These are phyloP conservation scores for Pararge aegeria DNA, from an alignment of 1,140 invertebrate species.

Conservation along the genomic window DNA sequence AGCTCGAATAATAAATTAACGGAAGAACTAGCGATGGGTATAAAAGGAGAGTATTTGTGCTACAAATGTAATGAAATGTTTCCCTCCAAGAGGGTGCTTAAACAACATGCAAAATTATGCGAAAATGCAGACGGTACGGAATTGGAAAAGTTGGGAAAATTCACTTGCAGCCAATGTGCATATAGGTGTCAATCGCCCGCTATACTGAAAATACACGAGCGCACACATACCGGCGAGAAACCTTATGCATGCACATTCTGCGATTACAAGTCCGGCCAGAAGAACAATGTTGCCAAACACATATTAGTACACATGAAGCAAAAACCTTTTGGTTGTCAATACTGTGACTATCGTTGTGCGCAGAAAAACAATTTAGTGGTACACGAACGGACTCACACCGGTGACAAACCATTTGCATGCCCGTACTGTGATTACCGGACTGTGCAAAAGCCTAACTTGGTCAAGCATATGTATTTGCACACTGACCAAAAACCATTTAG, in stretches of 20 bases:
- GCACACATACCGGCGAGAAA: constrained; percentile 82
- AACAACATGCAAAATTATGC: constrained; percentile 61
- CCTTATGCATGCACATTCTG: constrained; percentile 85
- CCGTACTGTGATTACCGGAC: constrained; percentile 82
- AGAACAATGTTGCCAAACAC: constrained; percentile 88
- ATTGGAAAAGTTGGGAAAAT: constrained; percentile 62
- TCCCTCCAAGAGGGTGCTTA: constrained; percentile 59
- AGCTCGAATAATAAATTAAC: constrained; percentile 45
- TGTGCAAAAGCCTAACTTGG: constrained; percentile 80
- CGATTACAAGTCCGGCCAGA: constrained; percentile 87
- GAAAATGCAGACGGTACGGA: constrained; percentile 41
- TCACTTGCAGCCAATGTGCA: constrained; percentile 64
- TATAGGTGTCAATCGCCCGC: constrained; percentile 75
- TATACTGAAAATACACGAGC: constrained; percentile 86
- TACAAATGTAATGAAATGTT: constrained; percentile 64
- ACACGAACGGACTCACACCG: constrained; percentile 82
- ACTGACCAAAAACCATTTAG: constrained; percentile 83
- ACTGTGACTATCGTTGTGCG: constrained; percentile 86
- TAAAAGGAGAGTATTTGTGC: constrained; percentile 65
- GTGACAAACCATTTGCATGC: constrained; percentile 82
- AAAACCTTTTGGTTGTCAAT: constrained; percentile 86
- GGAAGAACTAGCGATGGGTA: constrained; percentile 52
- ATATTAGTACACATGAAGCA: constrained; percentile 88
- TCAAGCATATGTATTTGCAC: constrained; percentile 84
- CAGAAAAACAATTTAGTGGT: constrained; percentile 81